phyloP scores from a whole-genome alignment of 2,797 vertebrate genomes.

The Tapirus indicus region DNA sequence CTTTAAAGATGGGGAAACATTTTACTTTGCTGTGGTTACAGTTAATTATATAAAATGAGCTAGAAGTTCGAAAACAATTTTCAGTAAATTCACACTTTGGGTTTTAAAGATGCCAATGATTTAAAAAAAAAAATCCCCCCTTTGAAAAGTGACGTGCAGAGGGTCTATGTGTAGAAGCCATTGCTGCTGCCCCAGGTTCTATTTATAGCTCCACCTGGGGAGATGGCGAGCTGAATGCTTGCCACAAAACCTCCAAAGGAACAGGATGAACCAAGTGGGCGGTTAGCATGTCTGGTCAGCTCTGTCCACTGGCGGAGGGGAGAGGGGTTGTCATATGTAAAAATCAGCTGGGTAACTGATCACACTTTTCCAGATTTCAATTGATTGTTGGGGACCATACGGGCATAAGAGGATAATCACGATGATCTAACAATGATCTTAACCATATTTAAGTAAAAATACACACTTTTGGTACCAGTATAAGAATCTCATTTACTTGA shows the following conservation, averaged over 20 bases:
- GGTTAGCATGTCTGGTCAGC: background rate
- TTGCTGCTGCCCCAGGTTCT: background rate
- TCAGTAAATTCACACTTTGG: background rate
- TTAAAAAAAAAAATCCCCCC: background rate
- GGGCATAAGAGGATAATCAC: rapidly evolving
- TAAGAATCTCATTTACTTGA: background rate
- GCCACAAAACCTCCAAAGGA: background rate
- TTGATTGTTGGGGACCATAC: background rate
- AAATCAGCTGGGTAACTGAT: background rate
- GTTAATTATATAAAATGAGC: background rate
- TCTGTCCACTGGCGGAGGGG: background rate
- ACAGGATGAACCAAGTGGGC: rapidly evolving
- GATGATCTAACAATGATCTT: too few species aligned
- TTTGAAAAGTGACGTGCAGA: background rate
- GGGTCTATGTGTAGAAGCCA: too few species aligned
- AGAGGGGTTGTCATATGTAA: background rate
- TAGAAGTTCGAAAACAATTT: background rate
- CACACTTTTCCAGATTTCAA: background rate
- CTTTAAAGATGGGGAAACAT: background rate
- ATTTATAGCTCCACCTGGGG: background rate
- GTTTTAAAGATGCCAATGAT: background rate
- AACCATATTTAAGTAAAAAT: background rate
- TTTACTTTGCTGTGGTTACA: background rate
- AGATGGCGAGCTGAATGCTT: background rate
- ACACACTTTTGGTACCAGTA: background rate